Base-by-base conservation (phyloP, 2,113 vertebrate species). In the Planiliza haematocheilus region DNA sequence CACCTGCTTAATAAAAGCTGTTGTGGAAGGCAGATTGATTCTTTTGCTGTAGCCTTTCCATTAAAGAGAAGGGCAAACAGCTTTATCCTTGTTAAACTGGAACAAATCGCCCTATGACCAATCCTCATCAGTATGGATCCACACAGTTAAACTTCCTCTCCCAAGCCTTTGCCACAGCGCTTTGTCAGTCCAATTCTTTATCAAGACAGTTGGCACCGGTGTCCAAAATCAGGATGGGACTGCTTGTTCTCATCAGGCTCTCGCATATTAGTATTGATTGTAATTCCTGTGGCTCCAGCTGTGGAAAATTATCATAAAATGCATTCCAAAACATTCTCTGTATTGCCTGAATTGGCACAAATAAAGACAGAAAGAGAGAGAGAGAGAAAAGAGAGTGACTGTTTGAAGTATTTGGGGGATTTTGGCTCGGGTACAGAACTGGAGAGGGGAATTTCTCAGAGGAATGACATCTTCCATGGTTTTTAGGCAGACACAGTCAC, bases 391-490 rank as follows among this genome's bases (percentile, higher is more conserved):
- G 21, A 17, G 61, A 84, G 41, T 55, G 62, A 72, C 56, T 85
- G 81, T 88, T 78, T 90, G 85, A 86, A 74, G 80, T 84, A 73
- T 84, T 88, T 85, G 18, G 65, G 83, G 86, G 68, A 88, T 83
- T 30, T 87, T 87, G 79, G 69, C 77, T 83, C 30, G 41, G 59
- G 46, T 77, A 75, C 74, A 82, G 63, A 78, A 70, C 67, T 74
- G 24, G 60, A 73, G 56, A 55, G 61, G 11, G 41, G 43, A 48
- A 20, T 67, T 70, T 82, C 81, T 87, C 81, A 56, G 53, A 81
- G 79, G 81, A 81, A 66, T 76, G 14, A 45, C 67, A 77, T 79
- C 60, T 77, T 78, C 43, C 45, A 61, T 63, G 65, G 87, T 67
- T 79, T 74, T 69, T 38, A 66, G 45, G 75, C 49, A 70, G 42